These are phyloP conservation scores for Rhea pennata DNA, from an alignment of 2,113 vertebrate genomes.

Conservation along the genomic window DNA sequence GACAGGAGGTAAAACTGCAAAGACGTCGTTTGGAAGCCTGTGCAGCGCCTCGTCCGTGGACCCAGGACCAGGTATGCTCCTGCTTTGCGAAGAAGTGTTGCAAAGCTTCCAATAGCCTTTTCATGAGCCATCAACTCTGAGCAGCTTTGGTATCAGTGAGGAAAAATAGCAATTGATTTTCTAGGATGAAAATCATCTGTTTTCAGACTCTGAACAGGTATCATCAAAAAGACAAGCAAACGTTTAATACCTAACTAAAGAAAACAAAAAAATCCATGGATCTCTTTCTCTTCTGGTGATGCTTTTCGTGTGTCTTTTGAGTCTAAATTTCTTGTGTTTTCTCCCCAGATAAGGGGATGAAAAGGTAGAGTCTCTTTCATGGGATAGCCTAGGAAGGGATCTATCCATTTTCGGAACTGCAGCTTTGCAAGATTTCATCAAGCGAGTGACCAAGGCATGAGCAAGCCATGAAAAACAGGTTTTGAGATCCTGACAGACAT, in stretches of 20 bases:
- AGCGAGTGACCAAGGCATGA: background rate
- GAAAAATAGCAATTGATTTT: background rate
- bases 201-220: background rate
- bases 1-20: background rate
- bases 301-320: background rate
- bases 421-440: background rate
- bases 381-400: background rate
- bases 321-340: background rate
- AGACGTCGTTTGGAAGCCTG: fast-evolving
- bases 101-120: background rate
- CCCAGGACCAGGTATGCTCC: background rate
- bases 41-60: background rate
- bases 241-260: background rate
- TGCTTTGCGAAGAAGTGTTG: background rate
- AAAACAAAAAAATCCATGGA: background rate
- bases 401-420: background rate
- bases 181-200: background rate
- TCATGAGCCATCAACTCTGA: fast-evolving
- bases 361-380: background rate
- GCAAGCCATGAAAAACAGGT: background rate
- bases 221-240: background rate
- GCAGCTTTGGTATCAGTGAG: background rate
- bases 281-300: background rate
- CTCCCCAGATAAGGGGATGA: background rate
- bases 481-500: background rate